Conservation (phyloP, 2,888 invertebrate species). For the Ecdyonurus torrentis region DNA sequence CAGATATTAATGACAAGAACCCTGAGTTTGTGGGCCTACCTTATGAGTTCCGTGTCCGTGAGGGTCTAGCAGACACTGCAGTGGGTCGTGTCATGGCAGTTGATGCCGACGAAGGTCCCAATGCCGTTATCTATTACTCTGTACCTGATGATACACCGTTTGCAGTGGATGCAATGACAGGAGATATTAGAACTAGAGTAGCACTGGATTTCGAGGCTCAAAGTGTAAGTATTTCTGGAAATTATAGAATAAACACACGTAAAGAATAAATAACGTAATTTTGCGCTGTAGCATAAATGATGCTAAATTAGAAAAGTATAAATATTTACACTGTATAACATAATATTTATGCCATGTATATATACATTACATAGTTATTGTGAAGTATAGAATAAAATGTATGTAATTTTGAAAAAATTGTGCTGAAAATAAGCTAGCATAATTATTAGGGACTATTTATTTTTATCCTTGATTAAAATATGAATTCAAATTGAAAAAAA, state of each 20-base stretch:
- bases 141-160: slow-evolving; percentile 66
- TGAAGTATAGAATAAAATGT: too few relatives aligned
- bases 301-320: too few relatives aligned
- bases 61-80: slow-evolving; percentile 40
- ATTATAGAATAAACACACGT: too few relatives aligned
- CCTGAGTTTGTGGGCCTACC: slow-evolving; percentile 72
- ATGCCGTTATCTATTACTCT: slow-evolving; percentile 64
- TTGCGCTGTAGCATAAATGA: neutral
- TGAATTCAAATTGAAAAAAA: too few relatives aligned
- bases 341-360: too few relatives aligned
- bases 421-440: too few relatives aligned
- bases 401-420: too few relatives aligned
- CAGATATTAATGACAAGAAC: slow-evolving; percentile 84
- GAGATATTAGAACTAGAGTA: slow-evolving; percentile 55
- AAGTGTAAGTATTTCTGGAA: slow-evolving; percentile 33
- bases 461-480: too few relatives aligned
- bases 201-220: slow-evolving; percentile 69
- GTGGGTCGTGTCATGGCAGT: slow-evolving; percentile 72
- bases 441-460: too few relatives aligned
- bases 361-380: too few relatives aligned
- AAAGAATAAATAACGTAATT: slow-evolving; percentile 1
- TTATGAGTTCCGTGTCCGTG: slow-evolving; percentile 65
- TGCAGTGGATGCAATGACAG: slow-evolving; percentile 57
- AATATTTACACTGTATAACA: too few relatives aligned
- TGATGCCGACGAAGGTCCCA: slow-evolving; percentile 71